These are phyloP conservation scores for Sussaba pulchella DNA, from an alignment of 2,888 invertebrate genomes.

Conservation along the genomic window DNA sequence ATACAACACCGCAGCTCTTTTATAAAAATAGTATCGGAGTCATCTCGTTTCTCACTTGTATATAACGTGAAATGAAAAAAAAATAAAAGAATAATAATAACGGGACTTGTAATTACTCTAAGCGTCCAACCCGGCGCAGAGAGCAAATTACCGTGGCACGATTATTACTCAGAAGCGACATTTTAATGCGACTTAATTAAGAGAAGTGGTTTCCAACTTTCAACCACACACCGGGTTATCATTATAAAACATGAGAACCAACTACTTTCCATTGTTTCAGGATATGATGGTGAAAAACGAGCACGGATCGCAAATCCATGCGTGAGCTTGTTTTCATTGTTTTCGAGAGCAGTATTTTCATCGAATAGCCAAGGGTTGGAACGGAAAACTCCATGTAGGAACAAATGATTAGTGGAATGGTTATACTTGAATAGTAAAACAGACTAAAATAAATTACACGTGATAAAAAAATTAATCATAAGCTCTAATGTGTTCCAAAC, in stretches of 20 bases:
- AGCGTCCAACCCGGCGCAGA: constrained; percentile 31
- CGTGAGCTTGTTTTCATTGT: not conserved
- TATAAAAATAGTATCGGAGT: not conserved
- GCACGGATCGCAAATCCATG: not conserved
- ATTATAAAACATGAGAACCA: constrained; percentile 29
- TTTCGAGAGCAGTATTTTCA: not conserved
- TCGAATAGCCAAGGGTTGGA: not conserved
- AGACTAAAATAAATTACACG: too few relatives aligned
- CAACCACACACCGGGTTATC: constrained; percentile 14
- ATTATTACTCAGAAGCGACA: constrained; percentile 59
- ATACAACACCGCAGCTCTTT: not conserved
- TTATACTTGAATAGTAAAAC: too few relatives aligned
- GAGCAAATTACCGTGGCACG: constrained; percentile 48
- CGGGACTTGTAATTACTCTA: constrained; percentile 59
- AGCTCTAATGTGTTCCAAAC: too few relatives aligned
- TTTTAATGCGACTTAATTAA: constrained; percentile 61
- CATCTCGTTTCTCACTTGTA: not conserved
- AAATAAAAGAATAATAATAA: constrained; percentile 21
- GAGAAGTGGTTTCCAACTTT: constrained; percentile 50
- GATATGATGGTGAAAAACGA: constrained; percentile 6
- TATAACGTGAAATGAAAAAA: not conserved
- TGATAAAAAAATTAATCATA: too few relatives aligned
- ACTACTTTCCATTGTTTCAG: constrained; percentile 13
- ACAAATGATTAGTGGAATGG: not conserved
- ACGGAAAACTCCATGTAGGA: not conserved